phyloP scores from a whole-genome alignment of 2,113 vertebrate species.

The Dicaeum eximium region DNA sequence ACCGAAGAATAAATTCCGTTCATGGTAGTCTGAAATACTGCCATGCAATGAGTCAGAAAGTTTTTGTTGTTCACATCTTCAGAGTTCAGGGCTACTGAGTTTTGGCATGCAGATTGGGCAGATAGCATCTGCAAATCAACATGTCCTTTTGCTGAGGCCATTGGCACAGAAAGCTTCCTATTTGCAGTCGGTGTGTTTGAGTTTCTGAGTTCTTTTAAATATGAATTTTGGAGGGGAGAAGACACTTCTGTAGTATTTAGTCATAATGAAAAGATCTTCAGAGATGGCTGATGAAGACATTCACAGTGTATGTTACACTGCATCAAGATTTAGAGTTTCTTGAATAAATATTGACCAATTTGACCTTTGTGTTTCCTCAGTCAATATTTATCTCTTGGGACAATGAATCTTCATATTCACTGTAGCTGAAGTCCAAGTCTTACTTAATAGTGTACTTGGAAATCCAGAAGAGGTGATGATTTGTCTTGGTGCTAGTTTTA shows the following conservation, averaged over 20 bases:
- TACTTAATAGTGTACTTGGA: not conserved
- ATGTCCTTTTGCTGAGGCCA: not conserved
- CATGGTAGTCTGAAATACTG: not conserved
- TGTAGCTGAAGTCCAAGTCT: not conserved
- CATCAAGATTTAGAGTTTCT: conserved; percentile 26
- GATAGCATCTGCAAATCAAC: not conserved
- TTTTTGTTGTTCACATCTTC: not conserved
- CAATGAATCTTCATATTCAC: conserved; percentile 36
- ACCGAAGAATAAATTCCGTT: conserved; percentile 7
- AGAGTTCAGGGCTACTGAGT: not conserved
- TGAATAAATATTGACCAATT: conserved; percentile 52
- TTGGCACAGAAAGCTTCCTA: not conserved
- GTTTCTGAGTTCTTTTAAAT: not conserved
- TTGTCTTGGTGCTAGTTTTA: not conserved
- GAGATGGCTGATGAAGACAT: not conserved
- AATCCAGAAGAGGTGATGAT: not conserved
- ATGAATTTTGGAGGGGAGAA: not conserved
- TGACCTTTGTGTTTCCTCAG: conserved; percentile 53
- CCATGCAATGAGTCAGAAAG: not conserved
- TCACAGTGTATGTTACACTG: not conserved
- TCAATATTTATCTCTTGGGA: conserved; percentile 49
- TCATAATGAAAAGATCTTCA: not conserved
- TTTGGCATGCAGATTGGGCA: not conserved
- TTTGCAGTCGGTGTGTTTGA: not conserved
- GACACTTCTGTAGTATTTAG: not conserved